Base-by-base conservation (phyloP, 2,113 vertebrate genomes). In the Eudyptes chrysolophus region DNA sequence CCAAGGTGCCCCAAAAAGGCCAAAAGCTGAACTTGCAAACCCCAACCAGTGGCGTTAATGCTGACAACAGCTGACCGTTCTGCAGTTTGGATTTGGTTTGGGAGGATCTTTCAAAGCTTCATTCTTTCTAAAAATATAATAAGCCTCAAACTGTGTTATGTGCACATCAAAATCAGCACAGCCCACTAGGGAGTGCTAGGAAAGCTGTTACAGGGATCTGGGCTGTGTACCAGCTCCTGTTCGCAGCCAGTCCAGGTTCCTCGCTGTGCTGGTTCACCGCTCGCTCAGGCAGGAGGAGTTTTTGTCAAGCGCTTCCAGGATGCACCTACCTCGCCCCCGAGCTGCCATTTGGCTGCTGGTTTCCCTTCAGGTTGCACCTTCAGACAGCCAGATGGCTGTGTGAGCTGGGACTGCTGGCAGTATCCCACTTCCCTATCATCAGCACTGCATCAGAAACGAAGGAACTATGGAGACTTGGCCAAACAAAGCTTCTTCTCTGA, bases 251-350 rank as follows among this genome's bases (percentile, higher is more conserved):
- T 17, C 44, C 55, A 14, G 38, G 49, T 20, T 80, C 68, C 74
- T 51, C 7, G 1, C 79, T 58, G n/a, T 18, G n/a, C 27, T 27
- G 30, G 60, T 26, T 55, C 52, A 40, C 57, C 0, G 1, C 55
- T 42, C 1, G 0, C 24, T 80, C 79, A 34, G 66, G 71, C 20
- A 64, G 27, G 38, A 11, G 69, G 7, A 83, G 65, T 55, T 76
- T 76, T 52, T 25, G 21, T 46, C 62, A 80, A 13, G 51, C 3
- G 2, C 58, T 78, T 77, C n/a, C 88, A 72, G 42, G 34, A 58
- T 0, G 7, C 29, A 36, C n/a, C 40, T 5, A 5, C 34, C 64
- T 82, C 17, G 0, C 4, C 52, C 42, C 9, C 0, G 2, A 78
- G 44, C 71, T 40, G 32, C 48, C 14, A 1, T 29, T 55, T 68